phyloP scores from a whole-genome alignment of 2,888 invertebrate genomes.

The Cephus runcator region DNA sequence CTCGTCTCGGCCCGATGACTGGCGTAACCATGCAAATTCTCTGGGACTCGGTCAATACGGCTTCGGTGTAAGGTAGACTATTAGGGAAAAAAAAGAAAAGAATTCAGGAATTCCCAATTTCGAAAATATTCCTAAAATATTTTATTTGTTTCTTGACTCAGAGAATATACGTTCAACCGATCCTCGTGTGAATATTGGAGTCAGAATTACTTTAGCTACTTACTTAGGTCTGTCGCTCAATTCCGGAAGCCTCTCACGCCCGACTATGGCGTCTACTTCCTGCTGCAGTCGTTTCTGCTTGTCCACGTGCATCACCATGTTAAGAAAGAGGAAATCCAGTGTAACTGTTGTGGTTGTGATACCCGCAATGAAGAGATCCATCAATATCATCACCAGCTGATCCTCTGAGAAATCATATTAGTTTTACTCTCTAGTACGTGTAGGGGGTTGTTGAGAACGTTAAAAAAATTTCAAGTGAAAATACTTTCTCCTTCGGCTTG shows the following conservation, averaged over 20 bases:
- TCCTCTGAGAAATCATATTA: conserved; percentile 67
- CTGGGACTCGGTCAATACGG: conserved; percentile 66
- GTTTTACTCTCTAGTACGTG: background rate
- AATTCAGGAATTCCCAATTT: background rate
- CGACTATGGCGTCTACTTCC: conserved; percentile 68
- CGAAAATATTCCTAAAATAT: background rate
- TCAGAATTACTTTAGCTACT: background rate
- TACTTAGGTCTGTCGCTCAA: conserved; percentile 67
- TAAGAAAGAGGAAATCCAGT: conserved; percentile 72
- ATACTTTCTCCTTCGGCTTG: conserved; percentile 1
- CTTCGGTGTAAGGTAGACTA: conserved; percentile 66
- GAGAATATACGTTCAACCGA: conserved; percentile 3
- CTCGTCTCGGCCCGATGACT: conserved; percentile 67
- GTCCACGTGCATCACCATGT: conserved; percentile 70
- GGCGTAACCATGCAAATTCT: conserved; percentile 64
- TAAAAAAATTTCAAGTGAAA: background rate
- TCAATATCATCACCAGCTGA: conserved; percentile 73
- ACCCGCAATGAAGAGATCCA: conserved; percentile 78
- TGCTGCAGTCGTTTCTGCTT: conserved; percentile 70
- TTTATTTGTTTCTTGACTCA: conserved; percentile 2
- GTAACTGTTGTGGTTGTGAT: conserved; percentile 74
- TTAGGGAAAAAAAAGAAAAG: background rate
- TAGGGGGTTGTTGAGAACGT: background rate
- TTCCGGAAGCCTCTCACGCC: conserved; percentile 62
- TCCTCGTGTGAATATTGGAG: background rate